Evolutionary conservation across 2,113 vertebrate genomes (phyloP).

Genomic region (Vidua chalybeata): DNA sequence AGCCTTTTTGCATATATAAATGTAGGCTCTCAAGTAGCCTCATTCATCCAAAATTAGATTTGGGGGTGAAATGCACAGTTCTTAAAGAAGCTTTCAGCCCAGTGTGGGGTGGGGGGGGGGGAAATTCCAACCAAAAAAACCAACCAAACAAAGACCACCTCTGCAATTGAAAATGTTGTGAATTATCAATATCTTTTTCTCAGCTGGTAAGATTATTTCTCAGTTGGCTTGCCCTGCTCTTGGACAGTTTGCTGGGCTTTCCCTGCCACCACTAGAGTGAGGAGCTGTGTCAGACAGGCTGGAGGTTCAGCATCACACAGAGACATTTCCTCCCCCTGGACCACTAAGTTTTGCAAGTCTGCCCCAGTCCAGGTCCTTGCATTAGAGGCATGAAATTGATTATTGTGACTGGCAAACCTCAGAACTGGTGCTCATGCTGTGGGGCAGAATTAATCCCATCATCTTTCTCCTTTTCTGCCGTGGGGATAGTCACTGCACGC

Average conservation of each 20-base stretch:
- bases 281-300: not conserved
- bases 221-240: not conserved
- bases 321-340: not conserved
- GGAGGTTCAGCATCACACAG: accelerated
- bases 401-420: not conserved
- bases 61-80: not conserved
- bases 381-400: not conserved
- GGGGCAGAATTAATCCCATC: not conserved
- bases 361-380: not conserved
- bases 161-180: not conserved
- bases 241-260: not conserved
- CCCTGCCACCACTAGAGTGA: not conserved
- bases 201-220: not conserved
- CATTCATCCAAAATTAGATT: not conserved
- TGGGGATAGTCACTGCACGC: not conserved
- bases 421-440: not conserved
- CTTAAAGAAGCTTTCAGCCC: not conserved
- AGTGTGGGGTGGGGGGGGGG: no score
- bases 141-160: not conserved
- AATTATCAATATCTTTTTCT: not conserved
- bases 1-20: not conserved
- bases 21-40: not conserved
- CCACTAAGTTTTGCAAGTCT: not conserved
- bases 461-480: not conserved
- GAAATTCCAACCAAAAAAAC: not conserved